Conservation (phyloP, 92 coral and sea anemone species). For the Zoanthus gigantus region DNA sequence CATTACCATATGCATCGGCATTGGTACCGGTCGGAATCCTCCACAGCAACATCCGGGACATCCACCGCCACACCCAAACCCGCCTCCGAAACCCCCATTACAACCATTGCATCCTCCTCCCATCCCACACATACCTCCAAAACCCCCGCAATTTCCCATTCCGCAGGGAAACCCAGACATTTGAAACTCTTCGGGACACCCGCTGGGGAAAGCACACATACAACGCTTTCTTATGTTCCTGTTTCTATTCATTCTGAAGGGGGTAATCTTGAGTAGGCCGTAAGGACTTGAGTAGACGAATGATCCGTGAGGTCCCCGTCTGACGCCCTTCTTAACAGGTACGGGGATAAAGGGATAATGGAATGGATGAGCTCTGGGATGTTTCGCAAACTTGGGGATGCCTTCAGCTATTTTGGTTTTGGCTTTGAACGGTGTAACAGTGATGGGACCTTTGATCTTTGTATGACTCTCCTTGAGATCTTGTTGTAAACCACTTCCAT, state of each 20-base stretch:
- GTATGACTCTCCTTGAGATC: not conserved
- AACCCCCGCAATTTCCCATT: not conserved
- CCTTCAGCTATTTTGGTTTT: slow-evolving; percentile 22
- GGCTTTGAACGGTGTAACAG: slow-evolving; percentile 34
- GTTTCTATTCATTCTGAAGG: slow-evolving; percentile 2
- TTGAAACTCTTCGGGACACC: slow-evolving; percentile 25
- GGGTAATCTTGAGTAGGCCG: slow-evolving; percentile 35
- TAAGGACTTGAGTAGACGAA: slow-evolving; percentile 28
- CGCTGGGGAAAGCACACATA: slow-evolving; percentile 35
- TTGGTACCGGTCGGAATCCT: slow-evolving; percentile 10
- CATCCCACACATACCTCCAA: not conserved
- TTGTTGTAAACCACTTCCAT: not conserved
- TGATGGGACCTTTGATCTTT: slow-evolving; percentile 18
- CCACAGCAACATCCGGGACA: slow-evolving; percentile 24
- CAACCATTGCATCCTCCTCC: not conserved
- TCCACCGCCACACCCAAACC: slow-evolving; percentile 21
- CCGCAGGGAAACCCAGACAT: slow-evolving; percentile 20
- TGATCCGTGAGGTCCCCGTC: slow-evolving; percentile 6
- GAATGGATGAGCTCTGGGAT: not conserved
- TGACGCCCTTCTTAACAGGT: slow-evolving; percentile 15
- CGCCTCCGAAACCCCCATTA: slow-evolving; percentile 11
- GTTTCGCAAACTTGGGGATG: slow-evolving; percentile 12
- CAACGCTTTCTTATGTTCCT: slow-evolving; percentile 11
- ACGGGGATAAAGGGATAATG: slow-evolving; percentile 10
- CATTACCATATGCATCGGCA: slow-evolving; percentile 34